Conservation (phyloP, 2,113 vertebrate species). For the Clinocottus analis region DNA sequence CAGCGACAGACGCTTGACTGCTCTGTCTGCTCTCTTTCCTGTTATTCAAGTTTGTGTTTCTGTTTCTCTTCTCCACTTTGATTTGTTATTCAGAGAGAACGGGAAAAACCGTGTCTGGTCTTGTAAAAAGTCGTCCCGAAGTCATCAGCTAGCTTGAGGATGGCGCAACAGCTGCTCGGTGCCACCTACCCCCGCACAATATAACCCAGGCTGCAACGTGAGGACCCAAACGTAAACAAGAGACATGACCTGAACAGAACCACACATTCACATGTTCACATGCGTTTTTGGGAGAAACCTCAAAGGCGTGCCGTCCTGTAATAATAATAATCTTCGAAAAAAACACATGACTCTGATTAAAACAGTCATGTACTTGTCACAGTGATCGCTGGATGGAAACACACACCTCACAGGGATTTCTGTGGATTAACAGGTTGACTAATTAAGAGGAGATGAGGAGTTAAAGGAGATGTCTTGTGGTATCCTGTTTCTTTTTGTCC, state of each 20-base stretch:
- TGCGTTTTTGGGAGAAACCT: constrained; percentile 1
- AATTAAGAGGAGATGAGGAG: background rate
- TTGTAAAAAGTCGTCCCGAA: constrained; percentile 42
- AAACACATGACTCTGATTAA: constrained; percentile 1
- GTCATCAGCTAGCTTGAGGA: constrained; percentile 15
- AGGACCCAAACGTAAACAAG: constrained; percentile 29
- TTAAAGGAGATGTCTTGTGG: background rate
- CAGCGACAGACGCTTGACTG: constrained; percentile 13
- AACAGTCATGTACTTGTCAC: constrained; percentile 4
- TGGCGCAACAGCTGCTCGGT: constrained; percentile 25
- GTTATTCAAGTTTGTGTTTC: constrained; percentile 42
- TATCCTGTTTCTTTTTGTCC: constrained; percentile 13
- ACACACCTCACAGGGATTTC: constrained; percentile 20
- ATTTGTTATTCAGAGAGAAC: constrained; percentile 31
- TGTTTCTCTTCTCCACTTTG: constrained; percentile 34
- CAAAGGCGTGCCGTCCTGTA: constrained; percentile 13
- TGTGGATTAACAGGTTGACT: constrained; percentile 20
- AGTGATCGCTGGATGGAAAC: constrained; percentile 7
- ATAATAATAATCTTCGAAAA: constrained; percentile 34
- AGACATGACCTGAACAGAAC: constrained; percentile 46
- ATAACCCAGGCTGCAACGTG: constrained; percentile 14
- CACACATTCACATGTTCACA: constrained; percentile 11
- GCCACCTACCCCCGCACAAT: constrained; percentile 23
- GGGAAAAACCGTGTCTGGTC: constrained; percentile 28
- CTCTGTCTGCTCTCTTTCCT: constrained; percentile 56